phyloP scores from a whole-genome alignment of 2,113 vertebrate species.

The Eulemur macaco region DNA sequence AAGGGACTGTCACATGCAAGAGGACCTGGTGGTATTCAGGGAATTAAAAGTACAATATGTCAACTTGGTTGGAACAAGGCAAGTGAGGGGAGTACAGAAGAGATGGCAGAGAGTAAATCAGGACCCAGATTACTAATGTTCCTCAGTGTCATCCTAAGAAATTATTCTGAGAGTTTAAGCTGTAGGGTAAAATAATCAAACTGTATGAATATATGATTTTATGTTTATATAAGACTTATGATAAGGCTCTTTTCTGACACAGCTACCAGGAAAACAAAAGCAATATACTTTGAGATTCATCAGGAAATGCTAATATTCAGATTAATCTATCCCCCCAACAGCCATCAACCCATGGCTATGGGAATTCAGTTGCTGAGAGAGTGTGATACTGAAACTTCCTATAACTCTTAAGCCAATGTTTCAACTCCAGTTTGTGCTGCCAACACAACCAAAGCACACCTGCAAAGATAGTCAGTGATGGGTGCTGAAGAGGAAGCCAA shows the following conservation, averaged over 20 bases:
- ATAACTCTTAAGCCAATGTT: not conserved
- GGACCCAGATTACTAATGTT: not conserved
- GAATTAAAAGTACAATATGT: not conserved
- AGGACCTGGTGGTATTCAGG: not conserved
- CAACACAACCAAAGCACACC: not conserved
- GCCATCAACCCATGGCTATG: not conserved
- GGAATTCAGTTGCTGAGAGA: not conserved
- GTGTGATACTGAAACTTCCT: not conserved
- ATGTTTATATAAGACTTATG: not conserved
- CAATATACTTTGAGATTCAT: slow-evolving; percentile 10
- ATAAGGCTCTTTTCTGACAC: not conserved
- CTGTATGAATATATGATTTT: not conserved
- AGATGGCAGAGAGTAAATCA: not conserved
- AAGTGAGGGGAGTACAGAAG: not conserved
- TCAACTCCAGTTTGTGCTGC: not conserved
- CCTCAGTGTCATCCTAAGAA: not conserved
- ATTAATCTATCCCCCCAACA: not conserved
- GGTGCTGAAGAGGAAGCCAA: not conserved
- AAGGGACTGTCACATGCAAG: not conserved
- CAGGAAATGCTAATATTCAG: not conserved
- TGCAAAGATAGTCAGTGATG: not conserved
- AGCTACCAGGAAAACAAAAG: not conserved
- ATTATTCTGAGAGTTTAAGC: not conserved
- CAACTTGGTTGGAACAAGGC: not conserved
- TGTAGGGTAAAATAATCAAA: not conserved